Evolutionary conservation across 2,113 vertebrate genomes (phyloP).

Genomic region (Quiscalus mexicanus): DNA sequence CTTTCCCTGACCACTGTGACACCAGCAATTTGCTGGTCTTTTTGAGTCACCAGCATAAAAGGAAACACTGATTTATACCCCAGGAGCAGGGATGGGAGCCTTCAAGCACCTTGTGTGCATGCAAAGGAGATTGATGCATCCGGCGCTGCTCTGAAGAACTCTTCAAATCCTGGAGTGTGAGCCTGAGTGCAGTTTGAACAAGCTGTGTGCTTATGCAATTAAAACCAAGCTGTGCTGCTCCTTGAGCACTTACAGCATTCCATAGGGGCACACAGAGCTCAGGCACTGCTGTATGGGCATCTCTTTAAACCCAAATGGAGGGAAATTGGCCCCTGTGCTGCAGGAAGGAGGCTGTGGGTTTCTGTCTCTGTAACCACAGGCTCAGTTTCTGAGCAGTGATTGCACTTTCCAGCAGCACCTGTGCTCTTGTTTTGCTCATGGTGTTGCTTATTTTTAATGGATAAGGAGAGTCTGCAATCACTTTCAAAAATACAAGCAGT

Average conservation of each 20-base stretch:
- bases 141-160: background rate
- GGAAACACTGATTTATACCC: rapidly evolving
- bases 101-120: background rate
- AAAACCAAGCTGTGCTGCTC: background rate
- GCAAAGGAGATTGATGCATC: background rate
- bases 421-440: background rate
- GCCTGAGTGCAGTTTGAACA: background rate
- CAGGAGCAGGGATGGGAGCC: background rate
- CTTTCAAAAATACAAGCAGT: background rate
- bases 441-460: background rate
- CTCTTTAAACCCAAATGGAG: background rate
- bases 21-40: background rate
- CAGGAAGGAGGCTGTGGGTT: background rate
- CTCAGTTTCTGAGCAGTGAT: background rate
- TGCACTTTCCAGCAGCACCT: background rate
- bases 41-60: background rate
- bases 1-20: background rate
- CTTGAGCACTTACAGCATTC: background rate
- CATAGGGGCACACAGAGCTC: background rate
- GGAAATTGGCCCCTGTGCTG: background rate
- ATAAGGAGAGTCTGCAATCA: background rate
- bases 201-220: background rate
- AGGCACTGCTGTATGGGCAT: background rate
- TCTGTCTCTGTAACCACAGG: background rate
- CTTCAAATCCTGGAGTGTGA: background rate